phyloP scores from a whole-genome alignment of 30 jellyfish, hydroid and myxozoan genomes.

The Turritopsis dohrnii region DNA sequence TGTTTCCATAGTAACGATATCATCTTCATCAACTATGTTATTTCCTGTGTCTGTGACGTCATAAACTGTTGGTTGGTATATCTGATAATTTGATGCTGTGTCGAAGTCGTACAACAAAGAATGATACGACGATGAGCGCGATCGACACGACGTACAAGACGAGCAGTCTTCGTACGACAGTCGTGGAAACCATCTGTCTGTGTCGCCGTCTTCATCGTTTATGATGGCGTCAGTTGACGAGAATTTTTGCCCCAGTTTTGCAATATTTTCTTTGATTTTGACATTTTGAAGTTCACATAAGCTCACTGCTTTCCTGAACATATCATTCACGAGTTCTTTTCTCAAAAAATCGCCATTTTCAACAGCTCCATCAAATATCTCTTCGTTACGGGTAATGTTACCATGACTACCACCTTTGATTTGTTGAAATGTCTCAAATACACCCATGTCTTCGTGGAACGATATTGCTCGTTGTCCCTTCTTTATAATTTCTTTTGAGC shows the following conservation, averaged over 20 bases:
- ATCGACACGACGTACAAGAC: slow-evolving; percentile 35
- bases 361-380: neutral
- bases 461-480: slow-evolving; percentile 20
- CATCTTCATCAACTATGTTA: neutral
- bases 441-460: neutral
- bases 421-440: neutral
- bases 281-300: slow-evolving; percentile 35
- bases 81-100: slow-evolving; percentile 71
- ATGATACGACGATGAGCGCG: slow-evolving; percentile 69
- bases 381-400: neutral
- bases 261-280: slow-evolving; percentile 25
- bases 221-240: neutral
- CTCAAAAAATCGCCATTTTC: neutral
- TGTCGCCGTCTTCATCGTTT: slow-evolving; percentile 16
- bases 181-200: slow-evolving; percentile 24
- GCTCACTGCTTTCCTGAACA: slow-evolving; percentile 35
- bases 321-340: slow-evolving; percentile 21
- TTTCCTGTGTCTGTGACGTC: slow-evolving; percentile 35
- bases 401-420: slow-evolving; percentile 10
- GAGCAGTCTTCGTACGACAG: slow-evolving; percentile 41
- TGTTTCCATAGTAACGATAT: neutral
- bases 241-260: slow-evolving; percentile 4
- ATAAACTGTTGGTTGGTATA: slow-evolving; percentile 91
- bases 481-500: neutral
- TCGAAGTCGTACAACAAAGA: slow-evolving; percentile 75